Conservation (phyloP, 2,113 vertebrate species). For the Chelonoidis abingdonii region DNA sequence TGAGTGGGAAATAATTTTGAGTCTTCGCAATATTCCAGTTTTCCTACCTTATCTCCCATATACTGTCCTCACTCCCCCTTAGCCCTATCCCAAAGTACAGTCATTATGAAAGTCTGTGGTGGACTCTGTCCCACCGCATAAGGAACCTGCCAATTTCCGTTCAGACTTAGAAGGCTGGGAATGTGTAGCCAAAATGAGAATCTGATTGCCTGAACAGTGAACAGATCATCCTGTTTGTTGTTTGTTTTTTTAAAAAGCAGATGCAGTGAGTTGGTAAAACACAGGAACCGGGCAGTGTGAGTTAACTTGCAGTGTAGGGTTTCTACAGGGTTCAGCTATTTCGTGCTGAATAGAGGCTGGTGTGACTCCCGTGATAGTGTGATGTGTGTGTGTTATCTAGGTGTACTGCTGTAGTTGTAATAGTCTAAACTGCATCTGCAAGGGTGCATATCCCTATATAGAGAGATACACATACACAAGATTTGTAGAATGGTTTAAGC, state of each 20-base stretch:
- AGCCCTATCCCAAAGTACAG: neutral
- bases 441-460: neutral
- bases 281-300: neutral
- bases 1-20: neutral
- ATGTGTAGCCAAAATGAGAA: neutral
- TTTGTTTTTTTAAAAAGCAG: neutral
- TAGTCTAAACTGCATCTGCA: neutral
- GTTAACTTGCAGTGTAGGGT: neutral
- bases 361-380: neutral
- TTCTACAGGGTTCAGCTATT: neutral
- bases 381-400: neutral
- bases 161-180: neutral
- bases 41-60: neutral
- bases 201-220: neutral
- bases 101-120: neutral
- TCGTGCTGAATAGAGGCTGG: neutral
- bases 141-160: neutral
- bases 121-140: neutral
- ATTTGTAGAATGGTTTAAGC: neutral
- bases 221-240: neutral
- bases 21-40: neutral
- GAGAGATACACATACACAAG: neutral
- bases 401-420: neutral
- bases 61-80: rapidly evolving
- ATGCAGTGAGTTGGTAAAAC: neutral